Conservation (phyloP, 2,888 invertebrate species). For the Himalopsyche tibetana region DNA sequence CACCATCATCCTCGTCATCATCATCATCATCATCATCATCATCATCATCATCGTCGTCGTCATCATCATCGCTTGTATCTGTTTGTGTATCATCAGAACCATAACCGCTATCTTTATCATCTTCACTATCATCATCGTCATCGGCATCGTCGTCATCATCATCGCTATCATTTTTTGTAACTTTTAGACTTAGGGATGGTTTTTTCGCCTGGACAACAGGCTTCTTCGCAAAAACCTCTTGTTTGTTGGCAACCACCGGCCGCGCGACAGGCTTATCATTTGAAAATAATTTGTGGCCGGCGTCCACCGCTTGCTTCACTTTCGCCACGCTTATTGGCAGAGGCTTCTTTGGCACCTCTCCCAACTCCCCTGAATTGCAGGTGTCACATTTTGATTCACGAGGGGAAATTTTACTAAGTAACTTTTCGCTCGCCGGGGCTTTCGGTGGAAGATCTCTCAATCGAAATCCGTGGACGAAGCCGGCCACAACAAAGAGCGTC, state of each 20-base stretch:
- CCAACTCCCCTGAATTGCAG: conserved; percentile 52
- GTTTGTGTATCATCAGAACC: conserved; percentile 59
- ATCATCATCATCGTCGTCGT: conserved; percentile 59
- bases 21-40: conserved; percentile 47
- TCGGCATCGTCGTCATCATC: conserved; percentile 59
- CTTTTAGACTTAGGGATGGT: conserved; percentile 51
- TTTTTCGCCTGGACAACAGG: conserved; percentile 49
- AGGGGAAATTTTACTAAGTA: conserved; percentile 48
- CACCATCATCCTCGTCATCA: conserved; percentile 54
- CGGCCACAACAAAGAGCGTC: conserved; percentile 64
- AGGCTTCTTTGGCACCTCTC: conserved; percentile 39
- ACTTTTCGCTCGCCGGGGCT: conserved; percentile 65
- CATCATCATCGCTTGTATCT: conserved; percentile 46
- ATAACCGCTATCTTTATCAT: conserved; percentile 64
- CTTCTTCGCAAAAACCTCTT: conserved; percentile 49
- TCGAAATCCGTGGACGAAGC: conserved; percentile 76
- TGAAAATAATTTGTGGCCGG: not conserved
- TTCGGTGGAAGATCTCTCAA: conserved; percentile 73
- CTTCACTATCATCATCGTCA: conserved; percentile 54
- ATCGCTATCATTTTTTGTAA: conserved; percentile 54
- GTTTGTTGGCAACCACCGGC: conserved; percentile 48
- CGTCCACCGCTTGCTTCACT: conserved; percentile 45
- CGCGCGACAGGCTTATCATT: conserved; percentile 45
- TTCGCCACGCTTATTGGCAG: conserved; percentile 37
- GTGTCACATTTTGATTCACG: conserved; percentile 58